phyloP scores from a whole-genome alignment of 64 coral and sea anemone genomes.

The Stylophora pistillata region DNA sequence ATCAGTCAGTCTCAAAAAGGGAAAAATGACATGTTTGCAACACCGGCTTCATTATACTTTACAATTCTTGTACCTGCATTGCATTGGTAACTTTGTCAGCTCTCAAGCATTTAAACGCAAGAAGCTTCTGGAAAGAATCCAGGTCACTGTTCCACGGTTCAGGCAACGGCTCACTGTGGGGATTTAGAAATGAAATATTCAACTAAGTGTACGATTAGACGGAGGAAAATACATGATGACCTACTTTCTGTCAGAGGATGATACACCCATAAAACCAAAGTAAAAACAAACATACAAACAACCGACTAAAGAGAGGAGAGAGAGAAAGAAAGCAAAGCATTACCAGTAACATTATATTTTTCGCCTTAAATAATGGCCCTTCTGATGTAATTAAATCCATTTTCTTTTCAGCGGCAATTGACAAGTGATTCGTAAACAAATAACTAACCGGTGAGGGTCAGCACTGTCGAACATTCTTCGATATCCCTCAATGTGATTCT shows the following conservation, averaged over 20 bases:
- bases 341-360: too few species aligned
- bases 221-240: too few species aligned
- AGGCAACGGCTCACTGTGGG: conserved; percentile 76
- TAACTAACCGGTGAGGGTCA: conserved; percentile 85
- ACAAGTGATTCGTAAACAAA: background rate
- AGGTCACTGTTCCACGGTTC: conserved; percentile 88
- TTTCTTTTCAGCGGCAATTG: background rate
- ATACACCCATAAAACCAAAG: too few species aligned
- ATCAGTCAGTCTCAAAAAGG: conserved; percentile 2
- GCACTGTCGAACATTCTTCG: conserved; percentile 90
- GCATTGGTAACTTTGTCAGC: conserved; percentile 96
- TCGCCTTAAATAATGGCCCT: too few species aligned
- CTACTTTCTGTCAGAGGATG: too few species aligned
- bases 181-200: background rate
- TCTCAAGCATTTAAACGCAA: conserved; percentile 89
- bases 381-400: too few species aligned
- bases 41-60: background rate
- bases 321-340: too few species aligned
- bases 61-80: conserved; percentile 82
- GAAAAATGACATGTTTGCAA: background rate
- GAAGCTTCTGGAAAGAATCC: conserved; percentile 88
- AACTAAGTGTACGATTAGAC: background rate
- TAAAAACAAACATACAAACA: too few species aligned
- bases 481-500: conserved; percentile 66
- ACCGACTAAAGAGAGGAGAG: too few species aligned